These are phyloP conservation scores for Helicoverpa armigera DNA, from an alignment of 1,140 invertebrate genomes.

Conservation along the genomic window DNA sequence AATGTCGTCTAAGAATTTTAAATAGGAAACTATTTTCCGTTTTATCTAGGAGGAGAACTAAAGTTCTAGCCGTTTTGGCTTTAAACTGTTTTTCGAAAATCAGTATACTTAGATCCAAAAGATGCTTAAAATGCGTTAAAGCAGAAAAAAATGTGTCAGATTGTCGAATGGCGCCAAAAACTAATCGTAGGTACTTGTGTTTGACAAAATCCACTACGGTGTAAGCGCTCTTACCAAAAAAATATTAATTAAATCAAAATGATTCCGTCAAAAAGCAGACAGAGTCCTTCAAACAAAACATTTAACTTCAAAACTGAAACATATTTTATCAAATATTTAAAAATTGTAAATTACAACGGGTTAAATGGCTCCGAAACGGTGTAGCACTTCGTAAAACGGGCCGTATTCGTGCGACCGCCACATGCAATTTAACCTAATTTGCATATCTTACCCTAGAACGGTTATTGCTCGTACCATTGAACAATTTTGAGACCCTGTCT, in stretches of 20 bases:
- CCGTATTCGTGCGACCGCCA: slow-evolving; percentile 49
- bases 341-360: slow-evolving; percentile 30
- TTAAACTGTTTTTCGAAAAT: no score
- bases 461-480: slow-evolving; percentile 57
- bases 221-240: no score
- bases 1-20: slow-evolving; percentile 14
- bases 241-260: not conserved
- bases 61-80: not conserved
- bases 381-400: slow-evolving; percentile 48
- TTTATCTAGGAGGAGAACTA: not conserved
- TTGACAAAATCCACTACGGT: no score
- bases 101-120: no score
- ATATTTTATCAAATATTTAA: slow-evolving; percentile 26
- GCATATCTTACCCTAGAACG: slow-evolving; percentile 62
- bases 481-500: slow-evolving; percentile 51
- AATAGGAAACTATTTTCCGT: slow-evolving; percentile 7
- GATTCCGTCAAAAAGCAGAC: not conserved
- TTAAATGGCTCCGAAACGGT: slow-evolving; percentile 39
- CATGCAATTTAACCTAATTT: slow-evolving; percentile 64
- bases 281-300: not conserved
- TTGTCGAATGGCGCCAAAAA: no score
- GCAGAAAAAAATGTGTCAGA: no score
- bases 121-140: no score
- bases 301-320: not conserved
- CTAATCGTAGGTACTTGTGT: no score